Percentiles rank a stretch among this genome's conserved stretches.
Evolutionary conservation across 1,140 invertebrate genomes (phyloP).

Genomic region (Panonychus citri): DNA sequence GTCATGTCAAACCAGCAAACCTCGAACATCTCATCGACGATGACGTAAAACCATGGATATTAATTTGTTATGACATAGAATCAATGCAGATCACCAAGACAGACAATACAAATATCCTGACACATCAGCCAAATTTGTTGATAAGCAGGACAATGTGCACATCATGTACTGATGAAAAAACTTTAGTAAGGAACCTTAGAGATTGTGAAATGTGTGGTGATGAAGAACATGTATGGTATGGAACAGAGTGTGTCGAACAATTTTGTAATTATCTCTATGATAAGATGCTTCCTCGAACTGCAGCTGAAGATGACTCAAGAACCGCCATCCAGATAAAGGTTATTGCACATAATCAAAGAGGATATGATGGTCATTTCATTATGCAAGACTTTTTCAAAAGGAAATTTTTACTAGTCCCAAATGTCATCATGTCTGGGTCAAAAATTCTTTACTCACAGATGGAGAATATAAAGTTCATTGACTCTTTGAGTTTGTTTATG

Average conservation of each 20-base stretch:
- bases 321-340: background rate
- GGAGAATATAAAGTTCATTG: background rate
- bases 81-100: background rate
- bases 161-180: background rate
- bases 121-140: background rate
- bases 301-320: background rate
- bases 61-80: background rate
- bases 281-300: background rate
- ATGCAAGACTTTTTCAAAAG: background rate
- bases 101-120: background rate
- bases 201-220: background rate
- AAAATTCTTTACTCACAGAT: background rate
- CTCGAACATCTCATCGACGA: background rate
- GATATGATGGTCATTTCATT: slow-evolving; percentile 3
- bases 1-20: background rate
- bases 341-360: background rate
- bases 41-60: background rate
- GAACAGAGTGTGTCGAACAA: background rate
- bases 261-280: background rate
- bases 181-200: background rate
- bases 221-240: background rate
- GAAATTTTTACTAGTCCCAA: background rate
- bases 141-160: background rate
- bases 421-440: background rate
- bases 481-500: slow-evolving; percentile 1